Conservation (phyloP, 2,888 invertebrate genomes). For the Agonopterix subpropinquella region DNA sequence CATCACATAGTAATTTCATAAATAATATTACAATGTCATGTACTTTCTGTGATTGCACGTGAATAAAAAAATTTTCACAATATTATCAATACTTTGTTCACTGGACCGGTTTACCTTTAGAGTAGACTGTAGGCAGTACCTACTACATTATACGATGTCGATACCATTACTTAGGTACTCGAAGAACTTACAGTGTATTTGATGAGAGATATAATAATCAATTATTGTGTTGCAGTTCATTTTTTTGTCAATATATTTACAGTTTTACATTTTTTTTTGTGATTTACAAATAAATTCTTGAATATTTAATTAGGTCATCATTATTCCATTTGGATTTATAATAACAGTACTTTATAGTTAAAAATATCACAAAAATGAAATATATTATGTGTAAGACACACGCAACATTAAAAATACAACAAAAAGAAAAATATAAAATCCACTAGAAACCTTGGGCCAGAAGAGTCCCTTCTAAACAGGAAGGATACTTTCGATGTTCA, state of each 20-base stretch:
- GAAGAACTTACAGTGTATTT: constrained; percentile 72
- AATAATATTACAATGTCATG: constrained; percentile 78
- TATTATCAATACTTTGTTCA: constrained; percentile 75
- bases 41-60: constrained; percentile 73
- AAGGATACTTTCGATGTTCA: constrained; percentile 77
- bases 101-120: constrained; percentile 71
- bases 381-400: constrained; percentile 77
- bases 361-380: constrained; percentile 78
- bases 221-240: constrained; percentile 74
- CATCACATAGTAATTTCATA: constrained; percentile 83
- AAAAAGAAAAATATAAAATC: constrained; percentile 72
- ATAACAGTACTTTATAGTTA: constrained; percentile 77
- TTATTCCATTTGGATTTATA: constrained; percentile 73
- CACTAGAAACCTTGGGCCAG: constrained; percentile 75
- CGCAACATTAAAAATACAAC: constrained; percentile 76
- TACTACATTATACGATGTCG: constrained; percentile 67
- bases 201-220: constrained; percentile 69
- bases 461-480: constrained; percentile 74
- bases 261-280: constrained; percentile 75
- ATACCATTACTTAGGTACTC: constrained; percentile 65
- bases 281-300: constrained; percentile 77
- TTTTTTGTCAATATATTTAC: constrained; percentile 76
- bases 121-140: constrained; percentile 64
- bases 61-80: constrained; percentile 75
- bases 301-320: constrained; percentile 76